Conservation (phyloP, 2,113 vertebrate genomes). For the Anguilla japonica region DNA sequence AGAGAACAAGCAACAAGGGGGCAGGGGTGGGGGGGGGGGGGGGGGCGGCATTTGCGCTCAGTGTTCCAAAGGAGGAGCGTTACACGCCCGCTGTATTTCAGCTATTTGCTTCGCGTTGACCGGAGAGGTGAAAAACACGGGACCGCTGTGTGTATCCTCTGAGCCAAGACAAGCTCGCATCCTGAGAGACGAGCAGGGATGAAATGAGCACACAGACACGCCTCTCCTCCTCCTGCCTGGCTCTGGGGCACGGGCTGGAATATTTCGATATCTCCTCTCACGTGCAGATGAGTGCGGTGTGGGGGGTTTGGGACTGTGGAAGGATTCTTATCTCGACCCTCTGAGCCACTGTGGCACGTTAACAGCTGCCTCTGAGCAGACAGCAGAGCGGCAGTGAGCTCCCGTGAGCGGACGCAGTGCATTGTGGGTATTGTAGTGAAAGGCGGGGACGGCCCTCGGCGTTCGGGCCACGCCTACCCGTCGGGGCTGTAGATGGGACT, state of each 20-base stretch:
- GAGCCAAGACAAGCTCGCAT: background rate
- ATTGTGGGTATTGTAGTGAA: background rate
- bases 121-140: background rate
- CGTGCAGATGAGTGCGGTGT: background rate
- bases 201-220: background rate
- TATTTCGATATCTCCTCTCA: background rate
- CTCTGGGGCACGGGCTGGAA: background rate
- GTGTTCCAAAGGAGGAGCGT: slow-evolving; percentile 15
- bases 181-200: background rate
- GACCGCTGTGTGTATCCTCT: background rate
- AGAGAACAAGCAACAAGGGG: slow-evolving; percentile 3
- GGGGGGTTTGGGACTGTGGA: background rate
- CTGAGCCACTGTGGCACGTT: background rate
- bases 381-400: background rate
- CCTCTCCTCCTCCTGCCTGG: background rate
- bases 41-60: background rate
- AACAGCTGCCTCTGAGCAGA: background rate
- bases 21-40: too few relatives aligned
- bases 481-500: slow-evolving; percentile 84
- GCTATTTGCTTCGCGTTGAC: slow-evolving; percentile 3
- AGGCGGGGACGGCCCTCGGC: background rate
- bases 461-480: slow-evolving; percentile 68
- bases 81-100: background rate
- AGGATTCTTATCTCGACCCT: background rate
- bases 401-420: background rate